Conservation (phyloP, 1,140 invertebrate species). For the Mycetomoellerius zeteki region DNA sequence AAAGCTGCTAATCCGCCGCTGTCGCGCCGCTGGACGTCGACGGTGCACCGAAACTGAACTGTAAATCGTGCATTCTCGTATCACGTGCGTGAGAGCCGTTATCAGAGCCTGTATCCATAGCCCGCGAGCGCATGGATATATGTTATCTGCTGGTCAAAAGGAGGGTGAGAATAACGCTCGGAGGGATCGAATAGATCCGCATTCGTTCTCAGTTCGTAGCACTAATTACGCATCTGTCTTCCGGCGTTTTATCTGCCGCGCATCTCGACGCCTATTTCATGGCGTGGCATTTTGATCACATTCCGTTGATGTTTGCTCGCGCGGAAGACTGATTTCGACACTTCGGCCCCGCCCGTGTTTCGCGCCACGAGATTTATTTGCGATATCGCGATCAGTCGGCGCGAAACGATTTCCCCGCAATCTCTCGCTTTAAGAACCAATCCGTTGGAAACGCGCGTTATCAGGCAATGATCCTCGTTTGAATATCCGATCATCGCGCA, state of each 20-base stretch:
- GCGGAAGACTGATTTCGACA: constrained; percentile 16
- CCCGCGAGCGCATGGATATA: not conserved
- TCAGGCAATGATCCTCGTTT: not conserved
- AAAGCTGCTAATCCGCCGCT: constrained; percentile 47
- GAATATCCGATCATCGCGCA: constrained; percentile 11
- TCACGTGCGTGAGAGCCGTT: constrained; percentile 8
- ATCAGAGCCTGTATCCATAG: constrained; percentile 32
- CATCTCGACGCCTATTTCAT: constrained; percentile 54
- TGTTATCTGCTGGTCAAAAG: constrained; percentile 56
- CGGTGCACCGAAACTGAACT: constrained; percentile 31
- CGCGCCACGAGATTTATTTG: constrained; percentile 30
- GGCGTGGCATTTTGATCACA: constrained; percentile 52
- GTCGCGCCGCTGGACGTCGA: constrained; percentile 33
- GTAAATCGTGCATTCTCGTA: constrained; percentile 49
- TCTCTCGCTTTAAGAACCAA: constrained; percentile 17
- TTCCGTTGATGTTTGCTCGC: constrained; percentile 30
- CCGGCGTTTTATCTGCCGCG: constrained; percentile 50
- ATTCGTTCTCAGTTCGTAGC: constrained; percentile 47
- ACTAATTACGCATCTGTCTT: constrained; percentile 70
- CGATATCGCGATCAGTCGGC: constrained; percentile 1
- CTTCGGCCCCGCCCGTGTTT: not conserved
- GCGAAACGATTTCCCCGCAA: not conserved
- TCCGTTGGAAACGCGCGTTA: not conserved
- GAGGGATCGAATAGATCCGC: constrained; percentile 18
- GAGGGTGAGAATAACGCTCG: not conserved